Conservation (phyloP, 2,888 invertebrate genomes). For the Hesperia comma region DNA sequence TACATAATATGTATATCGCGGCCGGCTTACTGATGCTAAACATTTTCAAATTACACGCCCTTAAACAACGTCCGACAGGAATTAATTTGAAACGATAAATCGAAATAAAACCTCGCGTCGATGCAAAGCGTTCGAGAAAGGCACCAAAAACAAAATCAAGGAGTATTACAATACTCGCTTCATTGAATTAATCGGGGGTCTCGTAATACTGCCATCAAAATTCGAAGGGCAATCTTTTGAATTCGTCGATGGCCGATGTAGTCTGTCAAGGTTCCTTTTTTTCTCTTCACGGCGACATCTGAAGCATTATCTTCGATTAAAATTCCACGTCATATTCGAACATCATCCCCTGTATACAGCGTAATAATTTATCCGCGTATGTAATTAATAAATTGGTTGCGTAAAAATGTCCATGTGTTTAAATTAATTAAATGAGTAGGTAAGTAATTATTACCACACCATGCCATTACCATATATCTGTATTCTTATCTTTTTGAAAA, state of each 20-base stretch:
- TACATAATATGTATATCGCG: constrained; percentile 4
- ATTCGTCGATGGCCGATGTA: constrained; percentile 55
- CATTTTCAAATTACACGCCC: constrained; percentile 36
- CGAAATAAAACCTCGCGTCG: constrained; percentile 49
- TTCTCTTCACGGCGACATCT: constrained; percentile 55
- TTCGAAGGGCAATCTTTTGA: constrained; percentile 66
- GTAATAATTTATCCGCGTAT: constrained; percentile 19
- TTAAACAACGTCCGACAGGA: constrained; percentile 37
- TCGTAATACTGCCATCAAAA: constrained; percentile 63
- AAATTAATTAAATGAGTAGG: no score
- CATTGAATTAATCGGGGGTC: constrained; percentile 61
- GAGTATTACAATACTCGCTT: constrained; percentile 54
- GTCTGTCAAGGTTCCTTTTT: constrained; percentile 52
- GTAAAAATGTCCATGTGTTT: no score
- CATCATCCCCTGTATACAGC: constrained; percentile 46
- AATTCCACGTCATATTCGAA: constrained; percentile 62
- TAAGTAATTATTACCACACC: no score
- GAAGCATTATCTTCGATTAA: constrained; percentile 63
- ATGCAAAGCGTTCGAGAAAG: constrained; percentile 31
- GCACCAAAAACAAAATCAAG: constrained; percentile 50
- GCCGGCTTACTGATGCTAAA: constrained; percentile 27
- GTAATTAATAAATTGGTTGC: constrained; percentile 14
- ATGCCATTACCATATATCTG: no score
- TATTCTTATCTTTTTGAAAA: no score
- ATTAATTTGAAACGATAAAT: constrained; percentile 54